Base-by-base conservation (phyloP, 2,888 invertebrate species). In the Urechis unicinctus region DNA sequence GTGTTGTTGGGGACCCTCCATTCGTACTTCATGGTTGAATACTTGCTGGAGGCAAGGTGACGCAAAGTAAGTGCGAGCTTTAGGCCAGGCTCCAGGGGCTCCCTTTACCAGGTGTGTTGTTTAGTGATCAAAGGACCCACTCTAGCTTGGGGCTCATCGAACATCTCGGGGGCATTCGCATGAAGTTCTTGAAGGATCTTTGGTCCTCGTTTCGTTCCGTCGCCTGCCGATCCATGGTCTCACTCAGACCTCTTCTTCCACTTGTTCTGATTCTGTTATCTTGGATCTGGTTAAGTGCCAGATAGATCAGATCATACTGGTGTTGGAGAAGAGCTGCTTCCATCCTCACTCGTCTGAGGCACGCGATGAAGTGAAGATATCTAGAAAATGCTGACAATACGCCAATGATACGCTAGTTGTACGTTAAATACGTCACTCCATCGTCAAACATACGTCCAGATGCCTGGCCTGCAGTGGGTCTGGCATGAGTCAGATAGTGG, bases 1-100 rank as follows among this genome's bases (percentile, higher is more conserved):
- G 62, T 62, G 58, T 63, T 65, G 52, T 61, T 50, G 2, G 61
- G 58, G 5, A 61, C 64, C 42, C 62, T 55, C 58, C 54, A 64
- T 22, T 43, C 58, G 44, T 41, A 65, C 56, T 53, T 22, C 57
- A 66, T 57, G 42, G 43, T 36, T 25, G 30, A 13, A 56, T 63
- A 63, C 25, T 51, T 58, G 30, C 43, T 26, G 48, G 56, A 58
- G 17, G 55, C 51, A 9, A 55, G 45, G 42, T 50, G 42, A 21
- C 51, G 50, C 29, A 55, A 42, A 9, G 44, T 55, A 2, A 55
- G 26, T 4, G 50, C 43, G 29, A 55, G 44, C 29, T 50, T 50
- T 45, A 43, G 13, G 36, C 45, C 50, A 41, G 55, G 55, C n/a
- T 25, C 21, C n/a, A 55, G 22, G 30, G 59, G 53, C 28, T 53